Evolutionary conservation across 2,797 vertebrate genomes (phyloP), one percentile per base, ranked within the genome.

Genomic region (Sebastes wilsoni): DNA sequence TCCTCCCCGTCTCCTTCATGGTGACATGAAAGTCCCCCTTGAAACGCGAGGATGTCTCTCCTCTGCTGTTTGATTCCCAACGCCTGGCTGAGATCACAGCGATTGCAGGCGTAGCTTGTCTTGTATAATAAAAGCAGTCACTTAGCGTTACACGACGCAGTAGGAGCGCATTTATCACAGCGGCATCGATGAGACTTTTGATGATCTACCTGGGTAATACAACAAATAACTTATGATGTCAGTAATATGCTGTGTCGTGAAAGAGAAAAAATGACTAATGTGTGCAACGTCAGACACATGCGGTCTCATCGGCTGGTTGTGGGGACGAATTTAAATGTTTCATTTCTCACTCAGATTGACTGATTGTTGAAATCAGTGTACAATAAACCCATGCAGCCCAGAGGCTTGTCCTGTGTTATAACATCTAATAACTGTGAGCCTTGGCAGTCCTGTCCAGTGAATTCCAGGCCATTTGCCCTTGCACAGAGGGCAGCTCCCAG

Each of bases 21-120:
- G 82, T 94, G 92, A 95, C 93, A 95, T 95, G 87, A 95, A 94
- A 96, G 94, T 89, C 79, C 86, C 82, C 83, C 71, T 90, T 84
- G 89, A 87, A 92, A 87, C 84, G 77, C n/a, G 81, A 90, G 87
- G 80, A 85, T 80, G 86, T 83, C 86, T 83, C 81, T 73, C 70
- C 78, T 85, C 75, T 56, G 87, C 84, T 72, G 87, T 93, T 92
- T 92, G 92, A 94, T 87, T 89, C 83, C 5, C 62, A 87, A 71
- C 18, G 87, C 66, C 83, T 85, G 88, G 86, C 91, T 81, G 84
- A 90, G 92, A 94, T 95, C 94, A 94, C 85, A 96, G 90, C 79
- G 64, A 76, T 86, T 49, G 79, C 80, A 69, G 65, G 81, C 73
- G 55, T 82, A 68, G 89, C 86, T 91, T 84, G 87, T 89, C 90